These are phyloP conservation scores for Ceratina japonica DNA, from an alignment of 1,140 invertebrate genomes.

Conservation along the genomic window DNA sequence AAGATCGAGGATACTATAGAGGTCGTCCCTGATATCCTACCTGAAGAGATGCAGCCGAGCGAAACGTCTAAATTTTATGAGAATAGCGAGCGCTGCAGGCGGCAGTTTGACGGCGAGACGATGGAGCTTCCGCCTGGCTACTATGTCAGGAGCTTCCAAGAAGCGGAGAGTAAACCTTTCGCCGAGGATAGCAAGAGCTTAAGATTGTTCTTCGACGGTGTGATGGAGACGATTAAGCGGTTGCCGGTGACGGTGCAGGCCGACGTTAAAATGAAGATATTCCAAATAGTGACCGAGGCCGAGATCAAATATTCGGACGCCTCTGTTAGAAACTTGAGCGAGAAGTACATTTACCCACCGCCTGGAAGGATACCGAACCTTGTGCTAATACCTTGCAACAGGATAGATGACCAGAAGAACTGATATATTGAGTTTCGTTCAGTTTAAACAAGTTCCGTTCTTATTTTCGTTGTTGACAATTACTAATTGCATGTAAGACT, in stretches of 20 bases:
- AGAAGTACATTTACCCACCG: slow-evolving; percentile 52
- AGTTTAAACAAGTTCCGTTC: no score
- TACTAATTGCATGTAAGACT: no score
- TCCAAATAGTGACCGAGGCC: slow-evolving; percentile 74
- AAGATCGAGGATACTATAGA: no score
- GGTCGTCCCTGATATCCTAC: no score
- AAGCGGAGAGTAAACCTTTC: slow-evolving; percentile 27
- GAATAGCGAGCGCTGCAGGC: no score
- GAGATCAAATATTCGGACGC: slow-evolving; percentile 64
- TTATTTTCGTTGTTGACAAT: no score
- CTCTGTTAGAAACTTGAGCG: slow-evolving; percentile 15
- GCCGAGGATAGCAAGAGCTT: slow-evolving; percentile 65
- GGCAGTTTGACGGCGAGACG: no score
- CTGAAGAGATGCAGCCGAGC: no score
- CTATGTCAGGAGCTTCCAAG: not conserved
- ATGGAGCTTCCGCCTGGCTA: no score
- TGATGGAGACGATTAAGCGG: slow-evolving; percentile 73
- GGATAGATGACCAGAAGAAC: slow-evolving; percentile 52
- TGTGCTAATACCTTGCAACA: slow-evolving; percentile 56
- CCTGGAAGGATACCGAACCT: slow-evolving; percentile 53
- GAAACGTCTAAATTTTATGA: no score
- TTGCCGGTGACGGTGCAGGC: slow-evolving; percentile 72
- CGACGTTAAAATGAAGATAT: slow-evolving; percentile 76
- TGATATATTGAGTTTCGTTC: no score
- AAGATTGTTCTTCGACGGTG: slow-evolving; percentile 75